Conservation (phyloP, 2,113 vertebrate species). For the Columba livia region DNA sequence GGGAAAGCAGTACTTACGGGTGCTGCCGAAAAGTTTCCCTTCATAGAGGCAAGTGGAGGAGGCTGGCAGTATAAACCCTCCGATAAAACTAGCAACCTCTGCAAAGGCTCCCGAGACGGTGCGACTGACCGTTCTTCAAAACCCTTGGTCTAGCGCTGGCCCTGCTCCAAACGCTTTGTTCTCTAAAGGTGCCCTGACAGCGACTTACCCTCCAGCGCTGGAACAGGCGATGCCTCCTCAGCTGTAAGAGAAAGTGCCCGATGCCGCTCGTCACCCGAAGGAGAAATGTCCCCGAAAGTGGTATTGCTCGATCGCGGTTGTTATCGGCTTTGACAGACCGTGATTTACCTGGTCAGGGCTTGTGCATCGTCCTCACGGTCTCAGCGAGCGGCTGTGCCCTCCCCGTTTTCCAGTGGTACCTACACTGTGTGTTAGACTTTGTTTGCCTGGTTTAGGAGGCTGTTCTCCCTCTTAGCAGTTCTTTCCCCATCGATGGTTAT, state of each 20-base stretch:
- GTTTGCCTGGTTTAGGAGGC: conserved; percentile 3
- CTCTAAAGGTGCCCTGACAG: background rate
- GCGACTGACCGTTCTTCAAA: background rate
- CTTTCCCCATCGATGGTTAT: conserved; percentile 4
- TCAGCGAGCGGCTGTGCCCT: background rate
- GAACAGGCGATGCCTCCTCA: background rate
- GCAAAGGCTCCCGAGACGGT: background rate
- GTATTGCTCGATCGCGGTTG: background rate
- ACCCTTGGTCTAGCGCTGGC: background rate
- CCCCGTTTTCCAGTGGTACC: background rate
- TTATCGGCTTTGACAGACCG: background rate
- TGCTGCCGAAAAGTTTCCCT: background rate
- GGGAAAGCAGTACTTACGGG: background rate
- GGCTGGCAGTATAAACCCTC: background rate
- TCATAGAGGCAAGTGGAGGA: background rate
- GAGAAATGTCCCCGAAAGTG: background rate
- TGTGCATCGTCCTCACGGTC: background rate
- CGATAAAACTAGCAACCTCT: background rate
- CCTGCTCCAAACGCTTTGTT: background rate
- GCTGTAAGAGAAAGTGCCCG: background rate
- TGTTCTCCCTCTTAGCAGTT: background rate
- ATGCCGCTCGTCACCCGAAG: background rate
- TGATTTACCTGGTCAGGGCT: background rate
- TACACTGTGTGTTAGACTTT: background rate
- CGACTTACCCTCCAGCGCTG: background rate